Base-by-base conservation (phyloP, 2,113 vertebrate genomes). In the Eulacestoma nigropectus region DNA sequence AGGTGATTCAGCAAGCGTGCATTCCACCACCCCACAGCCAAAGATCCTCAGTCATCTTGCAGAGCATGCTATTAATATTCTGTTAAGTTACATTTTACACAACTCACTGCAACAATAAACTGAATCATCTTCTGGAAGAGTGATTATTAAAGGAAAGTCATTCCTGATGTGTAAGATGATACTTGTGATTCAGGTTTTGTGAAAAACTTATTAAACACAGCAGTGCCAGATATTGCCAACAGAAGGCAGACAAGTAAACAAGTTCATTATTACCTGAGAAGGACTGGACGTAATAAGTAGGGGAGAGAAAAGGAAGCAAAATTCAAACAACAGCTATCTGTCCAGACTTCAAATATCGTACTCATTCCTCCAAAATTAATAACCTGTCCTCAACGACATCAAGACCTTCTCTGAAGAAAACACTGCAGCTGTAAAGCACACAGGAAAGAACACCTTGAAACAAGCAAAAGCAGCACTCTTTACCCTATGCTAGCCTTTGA, bases 251-350 rank as follows among this genome's bases (percentile, higher is more conserved):
- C 33, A 70, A 91, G 87, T 76, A 94, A 96, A 79, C 87, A 96
- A 76, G 89, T 96, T 96, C 84, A 70, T 96, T 93, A 94, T 88
- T 96, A 91, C 85, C 85, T 59, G 56, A 52, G 67, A 72, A 69
- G 25, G n/a, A 64, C 35, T 53, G 80, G 46, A 63, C 89, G 57
- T 49, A 92, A 64, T 52, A 92, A 92, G 32, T 6, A 93, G 30
- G 21, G 53, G 47, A 79, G 29, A 84, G 76, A 81, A 9, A 80
- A 39, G 41, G 33, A 73, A 85, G 29, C 15, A 79, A 92, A 94
- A 91, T 25, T 12, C 63, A 88, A 92, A 57, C 33, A 47, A 47
- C 62, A 90, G 37, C 30, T 73, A 4, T 59, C 44, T 59, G 47
- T 75, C 57, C 37, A 64, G 52, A 69, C 30, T 35, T 91, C 81